Evolutionary conservation across 1,140 invertebrate species (phyloP), one percentile per base, ranked within the genome.

Genomic region (Sarcophaga peregrina): DNA sequence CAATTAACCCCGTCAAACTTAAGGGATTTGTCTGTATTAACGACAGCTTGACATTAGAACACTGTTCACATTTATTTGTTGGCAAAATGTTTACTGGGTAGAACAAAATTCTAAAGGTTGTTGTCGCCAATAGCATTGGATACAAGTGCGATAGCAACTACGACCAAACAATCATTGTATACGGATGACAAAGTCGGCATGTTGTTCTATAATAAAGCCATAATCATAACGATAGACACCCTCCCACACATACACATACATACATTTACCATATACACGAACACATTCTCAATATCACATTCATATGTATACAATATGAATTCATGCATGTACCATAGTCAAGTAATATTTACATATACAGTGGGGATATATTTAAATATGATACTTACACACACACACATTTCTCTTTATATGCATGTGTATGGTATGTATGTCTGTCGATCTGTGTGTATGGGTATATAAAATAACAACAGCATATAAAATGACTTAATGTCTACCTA

Each of bases 121-220:
- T 50, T 78, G 47, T 78, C 75, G 46, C 47, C 75, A 25, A 78
- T 78, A 78, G 6, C 9, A 72, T 17, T 72, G 20, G 25, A 68
- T 25, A 68, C 62, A 68, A 37, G 25, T 37, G 25, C 17, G 6
- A 20, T 7, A 8, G 62, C 10, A 25, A 50, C 5, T 78, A 46
- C 68, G 25, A 25, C 11, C 15, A 9, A n/a, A 15, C 17, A 17
- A 20, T 13, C 47, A 48, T 76, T 25, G 47, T 78, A 52, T 15
- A 78, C 50, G n/a, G 9, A 78, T 78, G 47, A n/a, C 9, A 13
- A 10, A 25, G 46, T 78, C 75, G 75, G 75, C 75, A 78, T 78
- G 75, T 78, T 78, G n/a, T 78, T 78, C 75, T 78, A 50, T 78
- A 78, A 78, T 78, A 78, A 78, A 78, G 75, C 47, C 75, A 78